These are phyloP conservation scores for Dendrolimus houi DNA, from an alignment of 2,888 invertebrate genomes.

Conservation along the genomic window DNA sequence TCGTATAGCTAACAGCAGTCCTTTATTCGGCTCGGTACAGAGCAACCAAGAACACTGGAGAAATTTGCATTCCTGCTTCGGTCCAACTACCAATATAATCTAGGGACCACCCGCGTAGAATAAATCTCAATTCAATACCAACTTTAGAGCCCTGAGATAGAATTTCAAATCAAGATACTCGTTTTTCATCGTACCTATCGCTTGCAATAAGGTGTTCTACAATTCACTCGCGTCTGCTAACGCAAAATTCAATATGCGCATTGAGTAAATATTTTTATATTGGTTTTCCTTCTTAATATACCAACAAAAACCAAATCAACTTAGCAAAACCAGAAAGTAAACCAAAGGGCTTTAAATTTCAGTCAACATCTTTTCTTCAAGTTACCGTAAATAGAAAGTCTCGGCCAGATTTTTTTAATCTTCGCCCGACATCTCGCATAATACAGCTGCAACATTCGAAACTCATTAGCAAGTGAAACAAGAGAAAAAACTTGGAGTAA, in stretches of 20 bases:
- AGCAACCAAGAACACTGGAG: slow-evolving; percentile 47
- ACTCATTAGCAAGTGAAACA: slow-evolving; percentile 71
- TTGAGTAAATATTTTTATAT: slow-evolving; percentile 35
- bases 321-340: slow-evolving; percentile 34
- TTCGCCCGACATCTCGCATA: slow-evolving; percentile 47
- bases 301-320: slow-evolving; percentile 31
- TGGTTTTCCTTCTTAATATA: slow-evolving; percentile 24
- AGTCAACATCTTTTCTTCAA: slow-evolving; percentile 26
- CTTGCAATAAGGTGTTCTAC: slow-evolving; percentile 52
- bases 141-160: slow-evolving; percentile 58
- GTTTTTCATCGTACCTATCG: slow-evolving; percentile 36
- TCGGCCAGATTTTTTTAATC: slow-evolving; percentile 43
- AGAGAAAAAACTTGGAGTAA: slow-evolving; percentile 64
- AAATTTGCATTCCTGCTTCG: slow-evolving; percentile 72
- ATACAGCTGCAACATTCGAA: slow-evolving; percentile 68
- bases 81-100: slow-evolving; percentile 54
- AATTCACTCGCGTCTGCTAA: slow-evolving; percentile 49
- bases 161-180: slow-evolving; percentile 40
- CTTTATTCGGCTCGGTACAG: slow-evolving; percentile 39
- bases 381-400: slow-evolving; percentile 31
- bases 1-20: slow-evolving; percentile 35
- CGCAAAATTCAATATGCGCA: slow-evolving; percentile 50
- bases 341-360: slow-evolving; percentile 33
- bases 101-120: slow-evolving; percentile 71
- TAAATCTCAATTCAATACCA: slow-evolving; percentile 45